phyloP scores from a whole-genome alignment of 2,888 invertebrate genomes.

The Drosophila nr. fundita region DNA sequence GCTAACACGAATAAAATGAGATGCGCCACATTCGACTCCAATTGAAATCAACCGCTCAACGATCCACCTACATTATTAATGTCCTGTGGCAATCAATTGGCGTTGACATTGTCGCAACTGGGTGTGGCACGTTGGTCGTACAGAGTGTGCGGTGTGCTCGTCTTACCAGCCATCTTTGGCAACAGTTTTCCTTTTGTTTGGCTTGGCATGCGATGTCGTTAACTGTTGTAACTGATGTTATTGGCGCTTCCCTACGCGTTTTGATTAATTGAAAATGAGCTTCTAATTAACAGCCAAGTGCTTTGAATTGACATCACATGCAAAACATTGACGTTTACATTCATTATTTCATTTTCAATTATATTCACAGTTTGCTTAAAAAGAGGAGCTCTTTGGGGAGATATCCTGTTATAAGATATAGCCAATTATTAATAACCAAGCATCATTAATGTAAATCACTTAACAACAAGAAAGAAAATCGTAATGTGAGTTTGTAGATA shows the following conservation, averaged over 20 bases:
- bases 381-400: neutral
- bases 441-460: neutral
- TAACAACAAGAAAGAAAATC: neutral
- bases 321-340: neutral
- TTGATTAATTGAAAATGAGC: constrained; percentile 80
- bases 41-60: constrained; percentile 69
- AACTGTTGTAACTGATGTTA: constrained; percentile 46
- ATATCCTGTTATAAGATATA: neutral
- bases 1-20: constrained; percentile 53
- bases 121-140: constrained; percentile 1
- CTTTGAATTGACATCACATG: constrained; percentile 44
- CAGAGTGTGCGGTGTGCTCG: neutral
- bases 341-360: neutral
- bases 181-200: neutral
- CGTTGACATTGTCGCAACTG: constrained; percentile 61
- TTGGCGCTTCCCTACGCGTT: constrained; percentile 44
- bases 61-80: constrained; percentile 74
- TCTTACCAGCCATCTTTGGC: neutral
- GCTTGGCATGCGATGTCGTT: constrained; percentile 54
- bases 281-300: constrained; percentile 65
- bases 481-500: neutral
- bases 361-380: neutral
- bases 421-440: neutral
- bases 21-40: constrained; percentile 62
- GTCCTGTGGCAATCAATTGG: constrained; percentile 68